Base-by-base conservation (phyloP, 92 coral and sea anemone genomes). In the Nematostella vectensis region DNA sequence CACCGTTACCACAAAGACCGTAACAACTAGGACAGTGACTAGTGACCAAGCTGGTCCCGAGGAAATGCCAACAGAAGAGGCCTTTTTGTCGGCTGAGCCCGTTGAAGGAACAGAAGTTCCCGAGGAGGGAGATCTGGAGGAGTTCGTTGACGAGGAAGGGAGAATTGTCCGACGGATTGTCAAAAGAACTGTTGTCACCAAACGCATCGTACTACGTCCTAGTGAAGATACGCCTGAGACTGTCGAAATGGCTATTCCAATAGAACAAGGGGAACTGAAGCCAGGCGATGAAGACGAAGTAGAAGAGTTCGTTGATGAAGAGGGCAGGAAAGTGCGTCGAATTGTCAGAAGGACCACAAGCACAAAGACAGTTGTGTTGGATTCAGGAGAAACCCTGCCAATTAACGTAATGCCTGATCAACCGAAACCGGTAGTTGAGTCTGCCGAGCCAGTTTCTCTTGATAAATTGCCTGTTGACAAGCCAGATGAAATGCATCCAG, bases 281-380 rank as follows among this genome's bases (percentile, higher is more conserved):
- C 55, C 52, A 17, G 67, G 25, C 31, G 48, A 67, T 47, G 67
- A 27, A 36, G 48, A 67, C 43, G 57, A 45, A 31, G 68, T 65
- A 15, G 87, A 85, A 62, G 89, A 67, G 22, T 85, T 57, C 64
- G 45, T 62, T 28, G 89, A 89, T 63, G 73, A 72, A 1, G 49
- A 58, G 18, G 97, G 97, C 19, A 75, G 79, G n/a, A 75, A 47
- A 27, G 83, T 85, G 44, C 68, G 58, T 51, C 75, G 81, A 56
- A 60, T 89, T 2, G 31, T 44, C 12, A 50, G 52, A 42, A 63
- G 58, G 48, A 72, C 74, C 20, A 48, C 67, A 3, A 72, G 62
- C 25, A 66, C 80, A 4, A 66, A 40, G 49, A 72, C 67, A 31
- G 64, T 61, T 28, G 43, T 45, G 4, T 22, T 45, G 9, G 18